Percentiles rank a stretch among this genome's conserved stretches.
Conservation (phyloP, 1,140 invertebrate genomes). For the Diachasma alloeum region DNA sequence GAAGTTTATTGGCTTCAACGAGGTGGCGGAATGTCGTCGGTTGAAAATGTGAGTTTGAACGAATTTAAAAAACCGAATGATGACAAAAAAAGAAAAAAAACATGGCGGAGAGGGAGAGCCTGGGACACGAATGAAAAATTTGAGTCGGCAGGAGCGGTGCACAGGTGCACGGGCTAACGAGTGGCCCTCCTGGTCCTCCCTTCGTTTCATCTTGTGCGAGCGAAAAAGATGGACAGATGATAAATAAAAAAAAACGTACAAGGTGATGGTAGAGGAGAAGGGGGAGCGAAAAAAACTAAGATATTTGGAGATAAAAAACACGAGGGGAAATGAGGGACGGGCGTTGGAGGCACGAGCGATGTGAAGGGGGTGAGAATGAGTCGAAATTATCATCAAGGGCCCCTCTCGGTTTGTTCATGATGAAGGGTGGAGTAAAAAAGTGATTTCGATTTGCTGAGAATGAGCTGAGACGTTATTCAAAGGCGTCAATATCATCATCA, state of each 20-base stretch:
- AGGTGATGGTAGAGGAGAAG: neutral
- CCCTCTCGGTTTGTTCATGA: neutral
- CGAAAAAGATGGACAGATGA: neutral
- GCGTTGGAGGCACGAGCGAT: slow-evolving; percentile 2
- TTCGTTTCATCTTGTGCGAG: neutral
- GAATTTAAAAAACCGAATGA: neutral
- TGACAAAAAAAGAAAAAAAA: slow-evolving; percentile 20
- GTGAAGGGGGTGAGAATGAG: neutral
- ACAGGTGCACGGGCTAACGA: slow-evolving; percentile 54
- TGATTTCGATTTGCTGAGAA: slow-evolving; percentile 28
- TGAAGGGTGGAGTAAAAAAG: slow-evolving; percentile 16
- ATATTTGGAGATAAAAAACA: slow-evolving; percentile 3
- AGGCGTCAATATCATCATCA: neutral
- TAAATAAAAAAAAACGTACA: neutral
- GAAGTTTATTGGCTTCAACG: neutral
- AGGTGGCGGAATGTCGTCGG: slow-evolving; percentile 4
- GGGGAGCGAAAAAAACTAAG: neutral
- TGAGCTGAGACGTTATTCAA: slow-evolving; percentile 18
- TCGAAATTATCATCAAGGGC: slow-evolving; percentile 35
- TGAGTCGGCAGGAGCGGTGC: slow-evolving; percentile 38
- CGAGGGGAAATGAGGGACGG: neutral
- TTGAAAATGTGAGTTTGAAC: neutral
- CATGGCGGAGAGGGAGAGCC: slow-evolving; percentile 4
- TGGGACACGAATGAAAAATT: slow-evolving; percentile 47
- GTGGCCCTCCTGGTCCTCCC: slow-evolving; percentile 14